Base-by-base conservation (phyloP, 2,113 vertebrate species). In the Microcebus jonahi region DNA sequence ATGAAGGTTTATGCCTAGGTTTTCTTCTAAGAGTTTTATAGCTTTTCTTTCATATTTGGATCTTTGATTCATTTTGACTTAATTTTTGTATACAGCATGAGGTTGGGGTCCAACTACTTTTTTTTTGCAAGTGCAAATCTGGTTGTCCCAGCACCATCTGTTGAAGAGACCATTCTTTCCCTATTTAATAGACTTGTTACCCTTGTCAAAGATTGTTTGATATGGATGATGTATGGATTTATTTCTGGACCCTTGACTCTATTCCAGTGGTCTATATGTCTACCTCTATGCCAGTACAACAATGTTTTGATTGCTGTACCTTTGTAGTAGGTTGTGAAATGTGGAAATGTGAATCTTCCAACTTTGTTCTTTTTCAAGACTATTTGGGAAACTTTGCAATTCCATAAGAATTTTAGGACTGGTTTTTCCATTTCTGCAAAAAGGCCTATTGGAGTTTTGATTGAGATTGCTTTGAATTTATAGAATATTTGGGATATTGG, bases 11-110 rank as follows among this genome's bases (percentile, higher is more conserved):
- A 91, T 50, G 53, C 14, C 59, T 76, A n/a, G 21, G 23, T 57
- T 87, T 92, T 94, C 42, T 95, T 71, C 36, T 73, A 42, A 61
- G 34, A 90, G 36, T 93, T 92, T 70, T n/a, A 89, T 63, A 83
- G 23, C 7, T 70, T 81, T 75, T 83, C 34, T 84, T 7, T 85
- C n/a, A 39, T 29, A 59, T 59, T 88, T 89, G 94, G 57, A 39
- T 59, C 9, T 87, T 81, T 77, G 31, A 70, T 57, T 12, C 17
- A 84, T 65, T 96, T 84, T 55, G 65, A 75, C 34, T 85, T 88
- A 61, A 68, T 68, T 94, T 94, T 80, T 79, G 2, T 34, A 59
- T 21, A n/a, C 25, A 10, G 8, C 68, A 3, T 80, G 14, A 80
- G 12, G 31, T 11, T 88, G 70, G 25, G 50, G 23, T 68, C 23